phyloP scores from a whole-genome alignment of 2,797 vertebrate species.

The Pteronotus mesoamericanus region DNA sequence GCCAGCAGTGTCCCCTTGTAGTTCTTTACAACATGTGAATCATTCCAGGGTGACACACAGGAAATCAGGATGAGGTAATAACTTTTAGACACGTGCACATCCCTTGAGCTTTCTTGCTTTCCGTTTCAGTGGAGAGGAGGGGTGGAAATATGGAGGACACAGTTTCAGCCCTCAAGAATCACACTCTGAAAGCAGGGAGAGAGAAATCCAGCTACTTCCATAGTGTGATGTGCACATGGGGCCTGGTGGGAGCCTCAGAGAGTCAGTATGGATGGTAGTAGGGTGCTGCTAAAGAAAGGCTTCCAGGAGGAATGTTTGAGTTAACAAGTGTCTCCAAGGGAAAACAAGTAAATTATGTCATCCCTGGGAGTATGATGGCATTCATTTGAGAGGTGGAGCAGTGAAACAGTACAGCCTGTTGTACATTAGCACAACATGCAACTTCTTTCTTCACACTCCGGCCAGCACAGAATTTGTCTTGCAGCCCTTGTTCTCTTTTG shows the following conservation, averaged over 20 bases:
- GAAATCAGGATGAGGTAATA: neutral
- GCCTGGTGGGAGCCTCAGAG: neutral
- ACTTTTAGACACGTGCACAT: rapidly evolving
- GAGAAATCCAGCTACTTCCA: neutral
- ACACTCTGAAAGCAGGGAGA: neutral
- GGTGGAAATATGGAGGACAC: neutral
- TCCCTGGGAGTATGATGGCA: neutral
- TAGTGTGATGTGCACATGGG: neutral
- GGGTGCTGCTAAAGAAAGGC: neutral
- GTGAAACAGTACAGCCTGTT: neutral
- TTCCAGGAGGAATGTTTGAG: neutral
- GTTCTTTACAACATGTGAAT: neutral
- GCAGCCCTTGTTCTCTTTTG: neutral
- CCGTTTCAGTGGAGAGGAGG: neutral
- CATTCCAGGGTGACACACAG: neutral
- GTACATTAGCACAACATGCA: neutral
- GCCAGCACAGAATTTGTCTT: neutral
- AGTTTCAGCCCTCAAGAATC: neutral
- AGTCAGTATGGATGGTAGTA: neutral
- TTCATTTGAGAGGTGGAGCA: neutral
- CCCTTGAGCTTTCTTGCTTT: neutral
- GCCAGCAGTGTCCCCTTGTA: neutral
- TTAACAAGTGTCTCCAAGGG: neutral
- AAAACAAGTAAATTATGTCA: neutral
- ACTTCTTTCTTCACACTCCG: neutral